phyloP scores from a whole-genome alignment of 2,113 vertebrate genomes.

The Maccullochella peelii region DNA sequence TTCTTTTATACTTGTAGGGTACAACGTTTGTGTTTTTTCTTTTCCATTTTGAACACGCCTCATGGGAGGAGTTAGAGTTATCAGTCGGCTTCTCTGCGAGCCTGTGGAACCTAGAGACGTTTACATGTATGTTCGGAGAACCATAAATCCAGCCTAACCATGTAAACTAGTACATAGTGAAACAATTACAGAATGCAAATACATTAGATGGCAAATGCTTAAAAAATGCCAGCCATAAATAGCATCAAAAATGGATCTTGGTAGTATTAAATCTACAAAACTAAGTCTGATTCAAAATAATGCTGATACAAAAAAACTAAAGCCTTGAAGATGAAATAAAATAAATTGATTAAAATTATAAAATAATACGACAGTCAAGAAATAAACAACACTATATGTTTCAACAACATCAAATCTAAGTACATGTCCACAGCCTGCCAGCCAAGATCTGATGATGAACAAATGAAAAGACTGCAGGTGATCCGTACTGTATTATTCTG shows the following conservation, averaged over 20 bases:
- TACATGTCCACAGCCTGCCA: neutral
- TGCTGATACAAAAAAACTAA: neutral
- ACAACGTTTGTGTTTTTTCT: no score
- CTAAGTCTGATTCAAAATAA: neutral
- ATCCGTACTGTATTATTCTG: conserved; percentile 56
- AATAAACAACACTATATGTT: neutral
- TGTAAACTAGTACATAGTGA: neutral
- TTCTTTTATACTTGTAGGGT: no score
- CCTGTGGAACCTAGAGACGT: no score
- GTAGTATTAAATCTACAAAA: neutral
- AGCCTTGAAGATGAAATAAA: no score
- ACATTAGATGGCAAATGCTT: neutral
- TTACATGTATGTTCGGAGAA: no score
- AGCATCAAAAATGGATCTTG: neutral
- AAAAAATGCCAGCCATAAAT: neutral
- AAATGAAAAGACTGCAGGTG: conserved; percentile 34
- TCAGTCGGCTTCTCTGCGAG: no score
- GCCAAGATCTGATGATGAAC: no score
- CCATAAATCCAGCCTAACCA: neutral
- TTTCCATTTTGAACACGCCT: no score
- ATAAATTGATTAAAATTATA: neutral
- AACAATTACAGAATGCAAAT: neutral
- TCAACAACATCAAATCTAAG: neutral
- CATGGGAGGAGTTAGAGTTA: no score
- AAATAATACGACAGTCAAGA: neutral